These are phyloP conservation scores for Phragmatobia fuliginosa DNA, from an alignment of 2,888 invertebrate species.

Conservation along the genomic window DNA sequence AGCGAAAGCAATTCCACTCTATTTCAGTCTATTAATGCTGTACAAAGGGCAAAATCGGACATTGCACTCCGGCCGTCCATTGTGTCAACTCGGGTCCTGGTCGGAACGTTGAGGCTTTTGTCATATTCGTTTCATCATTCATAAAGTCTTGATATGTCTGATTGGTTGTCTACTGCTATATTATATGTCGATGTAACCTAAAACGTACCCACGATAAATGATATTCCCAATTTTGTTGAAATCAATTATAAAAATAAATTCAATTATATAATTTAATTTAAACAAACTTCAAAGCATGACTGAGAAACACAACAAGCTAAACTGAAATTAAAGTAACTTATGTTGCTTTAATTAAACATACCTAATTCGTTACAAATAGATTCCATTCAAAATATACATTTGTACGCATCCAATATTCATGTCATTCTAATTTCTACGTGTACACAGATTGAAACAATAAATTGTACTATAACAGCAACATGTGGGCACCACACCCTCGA, in stretches of 20 bases:
- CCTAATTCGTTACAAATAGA: slow-evolving; percentile 30
- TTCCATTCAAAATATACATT: slow-evolving; percentile 48
- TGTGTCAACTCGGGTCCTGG: slow-evolving; percentile 33
- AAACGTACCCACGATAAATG: neutral
- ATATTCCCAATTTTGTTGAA: neutral
- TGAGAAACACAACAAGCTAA: neutral
- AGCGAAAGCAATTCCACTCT: slow-evolving; percentile 43
- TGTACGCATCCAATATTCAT: slow-evolving; percentile 63
- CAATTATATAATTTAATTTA: too few species aligned
- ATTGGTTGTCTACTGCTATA: neutral
- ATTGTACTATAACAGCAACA: slow-evolving; percentile 78
- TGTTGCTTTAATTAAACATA: slow-evolving; percentile 15
- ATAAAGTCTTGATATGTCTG: slow-evolving; percentile 25
- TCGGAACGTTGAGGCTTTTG: slow-evolving; percentile 36
- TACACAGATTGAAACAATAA: slow-evolving; percentile 77
- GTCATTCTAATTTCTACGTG: slow-evolving; percentile 64
- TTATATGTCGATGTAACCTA: neutral
- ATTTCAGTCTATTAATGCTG: slow-evolving; percentile 44
- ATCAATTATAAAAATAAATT: too few species aligned
- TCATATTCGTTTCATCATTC: slow-evolving; percentile 37
- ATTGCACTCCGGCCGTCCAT: slow-evolving; percentile 41
- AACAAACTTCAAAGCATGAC: too few species aligned
- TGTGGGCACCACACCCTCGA: slow-evolving; percentile 63
- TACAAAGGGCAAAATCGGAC: slow-evolving; percentile 46
- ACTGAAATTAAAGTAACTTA: neutral